Evolutionary conservation across 2,113 vertebrate species (phyloP).

Genomic region (Bettongia penicillata): DNA sequence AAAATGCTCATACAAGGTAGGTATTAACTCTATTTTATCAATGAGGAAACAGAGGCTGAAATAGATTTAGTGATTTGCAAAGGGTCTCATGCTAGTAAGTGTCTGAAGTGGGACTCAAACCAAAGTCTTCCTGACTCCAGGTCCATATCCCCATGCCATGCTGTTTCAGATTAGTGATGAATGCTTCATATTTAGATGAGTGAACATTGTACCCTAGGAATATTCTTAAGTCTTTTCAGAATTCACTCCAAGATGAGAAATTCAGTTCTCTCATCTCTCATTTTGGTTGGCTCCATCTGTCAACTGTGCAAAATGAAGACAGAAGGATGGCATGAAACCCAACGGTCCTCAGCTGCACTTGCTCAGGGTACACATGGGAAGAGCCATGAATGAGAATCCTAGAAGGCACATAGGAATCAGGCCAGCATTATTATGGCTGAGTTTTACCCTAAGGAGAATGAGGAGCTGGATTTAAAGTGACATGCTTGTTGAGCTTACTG

Average conservation of each 20-base stretch:
- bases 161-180: background rate
- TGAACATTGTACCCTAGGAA: background rate
- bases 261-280: background rate
- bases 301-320: constrained; percentile 29
- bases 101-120: background rate
- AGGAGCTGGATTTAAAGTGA: background rate
- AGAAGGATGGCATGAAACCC: background rate
- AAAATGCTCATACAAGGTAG: background rate
- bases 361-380: constrained; percentile 10
- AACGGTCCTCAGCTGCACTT: background rate
- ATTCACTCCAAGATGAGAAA: background rate
- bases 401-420: constrained; percentile 13
- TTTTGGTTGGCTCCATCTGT: constrained; percentile 9
- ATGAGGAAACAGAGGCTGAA: background rate
- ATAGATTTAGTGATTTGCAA: background rate
- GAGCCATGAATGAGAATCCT: background rate
- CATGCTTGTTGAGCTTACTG: constrained; percentile 34
- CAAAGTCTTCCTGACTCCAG: background rate
- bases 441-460: constrained; percentile 24
- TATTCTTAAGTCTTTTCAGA: background rate
- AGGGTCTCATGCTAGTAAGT: background rate
- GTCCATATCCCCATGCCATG: background rate
- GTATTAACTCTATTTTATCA: background rate
- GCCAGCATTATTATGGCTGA: background rate
- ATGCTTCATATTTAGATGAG: background rate